Evolutionary conservation across 2,888 invertebrate species (phyloP).

Genomic region (Megalurothrips usitatus): DNA sequence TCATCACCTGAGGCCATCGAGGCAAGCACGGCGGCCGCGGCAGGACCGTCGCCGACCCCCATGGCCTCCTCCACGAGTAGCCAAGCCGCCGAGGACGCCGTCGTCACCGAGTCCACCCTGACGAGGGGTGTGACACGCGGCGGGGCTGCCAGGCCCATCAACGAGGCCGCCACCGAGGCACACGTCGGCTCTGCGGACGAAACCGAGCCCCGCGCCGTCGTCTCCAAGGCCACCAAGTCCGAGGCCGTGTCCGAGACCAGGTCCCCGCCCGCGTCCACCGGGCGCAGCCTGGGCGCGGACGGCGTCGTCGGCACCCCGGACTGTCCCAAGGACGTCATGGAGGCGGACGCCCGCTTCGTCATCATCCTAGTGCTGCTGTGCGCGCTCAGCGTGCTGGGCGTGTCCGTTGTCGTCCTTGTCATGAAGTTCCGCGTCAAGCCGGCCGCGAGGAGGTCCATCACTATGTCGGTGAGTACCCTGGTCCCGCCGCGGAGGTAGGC

Average conservation of each 20-base stretch:
- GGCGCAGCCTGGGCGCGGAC: neutral
- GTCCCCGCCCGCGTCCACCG: neutral
- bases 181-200: neutral
- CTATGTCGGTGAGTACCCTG: neutral
- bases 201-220: neutral
- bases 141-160: neutral
- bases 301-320: neutral
- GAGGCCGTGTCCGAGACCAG: neutral
- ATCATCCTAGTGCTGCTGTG: constrained; percentile 18
- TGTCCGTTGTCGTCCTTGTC: constrained; percentile 7
- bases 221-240: neutral
- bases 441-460: constrained; percentile 1
- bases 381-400: constrained; percentile 17
- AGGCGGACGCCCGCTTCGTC: constrained; percentile 21
- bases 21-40: too few relatives aligned
- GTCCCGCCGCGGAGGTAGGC: too few relatives aligned
- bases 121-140: neutral
- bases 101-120: neutral
- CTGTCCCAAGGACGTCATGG: constrained; percentile 17
- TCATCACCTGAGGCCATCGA: too few relatives aligned
- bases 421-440: constrained; percentile 9
- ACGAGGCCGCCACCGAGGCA: neutral
- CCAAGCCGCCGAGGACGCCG: neutral
- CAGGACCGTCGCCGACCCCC: too few relatives aligned
- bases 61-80: too few relatives aligned